Conservation (phyloP, 2,797 vertebrate genomes). For the Dipus sagitta region DNA sequence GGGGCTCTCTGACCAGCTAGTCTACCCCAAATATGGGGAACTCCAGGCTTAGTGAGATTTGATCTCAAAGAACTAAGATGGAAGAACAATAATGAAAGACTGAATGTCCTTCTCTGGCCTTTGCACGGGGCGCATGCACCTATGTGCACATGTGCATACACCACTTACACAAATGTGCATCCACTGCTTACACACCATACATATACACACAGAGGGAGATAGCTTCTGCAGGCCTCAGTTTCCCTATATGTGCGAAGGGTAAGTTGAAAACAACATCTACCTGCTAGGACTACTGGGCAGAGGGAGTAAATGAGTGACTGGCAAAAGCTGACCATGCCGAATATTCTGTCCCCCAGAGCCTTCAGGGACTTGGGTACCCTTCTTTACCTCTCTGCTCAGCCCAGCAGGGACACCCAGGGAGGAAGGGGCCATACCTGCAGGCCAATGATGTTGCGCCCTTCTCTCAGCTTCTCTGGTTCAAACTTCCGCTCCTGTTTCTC, state of each 20-base stretch:
- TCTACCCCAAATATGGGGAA: too few species aligned
- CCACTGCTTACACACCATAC: too few species aligned
- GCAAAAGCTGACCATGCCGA: neutral
- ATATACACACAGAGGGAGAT: too few species aligned
- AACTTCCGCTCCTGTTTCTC: slow-evolving; percentile 95
- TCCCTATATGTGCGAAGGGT: neutral
- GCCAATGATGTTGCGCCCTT: slow-evolving; percentile 95
- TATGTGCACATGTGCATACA: too few species aligned
- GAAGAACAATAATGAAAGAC: too few species aligned
- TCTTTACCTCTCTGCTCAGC: neutral
- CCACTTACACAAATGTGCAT: too few species aligned
- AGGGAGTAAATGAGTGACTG: neutral
- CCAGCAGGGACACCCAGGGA: neutral
- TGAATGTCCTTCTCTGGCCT: too few species aligned
- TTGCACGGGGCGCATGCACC: too few species aligned
- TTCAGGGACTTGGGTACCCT: neutral
- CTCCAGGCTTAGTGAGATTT: too few species aligned
- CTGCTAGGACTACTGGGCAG: neutral
- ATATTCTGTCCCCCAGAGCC: neutral
- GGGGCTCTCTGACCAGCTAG: too few species aligned
- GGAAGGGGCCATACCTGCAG: slow-evolving; percentile 90
- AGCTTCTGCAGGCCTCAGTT: too few species aligned
- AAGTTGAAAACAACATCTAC: neutral
- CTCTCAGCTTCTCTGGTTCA: slow-evolving; percentile 93
- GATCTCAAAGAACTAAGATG: too few species aligned